A percentile compares a stretch with the other conserved stretches of the same genome.
Conservation (phyloP, 1,140 invertebrate genomes). For the Drosophila rufa region DNA sequence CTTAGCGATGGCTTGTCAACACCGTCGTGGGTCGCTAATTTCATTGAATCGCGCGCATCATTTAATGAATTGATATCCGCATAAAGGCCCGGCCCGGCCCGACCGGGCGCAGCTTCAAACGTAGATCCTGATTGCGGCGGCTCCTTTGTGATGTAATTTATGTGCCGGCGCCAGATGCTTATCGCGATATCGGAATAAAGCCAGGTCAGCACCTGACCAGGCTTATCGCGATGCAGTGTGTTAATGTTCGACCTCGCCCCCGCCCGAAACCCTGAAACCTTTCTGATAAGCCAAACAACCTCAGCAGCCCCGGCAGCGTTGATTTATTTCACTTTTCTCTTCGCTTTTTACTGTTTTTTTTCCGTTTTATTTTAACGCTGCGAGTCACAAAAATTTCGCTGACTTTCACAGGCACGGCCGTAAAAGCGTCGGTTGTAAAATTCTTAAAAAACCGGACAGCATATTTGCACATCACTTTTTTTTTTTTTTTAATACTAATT, state of each 20-base stretch:
- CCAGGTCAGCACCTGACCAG: slow-evolving; percentile 36
- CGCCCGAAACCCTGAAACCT: slow-evolving; percentile 21
- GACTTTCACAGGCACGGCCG: slow-evolving; percentile 46
- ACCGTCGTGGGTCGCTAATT: slow-evolving; percentile 47
- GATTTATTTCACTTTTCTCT: slow-evolving; percentile 61
- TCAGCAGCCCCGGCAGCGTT: slow-evolving; percentile 38
- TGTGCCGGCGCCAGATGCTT: slow-evolving; percentile 60
- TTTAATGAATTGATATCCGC: slow-evolving; percentile 79
- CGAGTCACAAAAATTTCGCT: slow-evolving; percentile 43
- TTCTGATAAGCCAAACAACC: slow-evolving; percentile 64
- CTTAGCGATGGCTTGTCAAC: slow-evolving; percentile 53
- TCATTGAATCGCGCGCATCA: slow-evolving; percentile 63
- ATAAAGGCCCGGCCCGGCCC: slow-evolving; percentile 18
- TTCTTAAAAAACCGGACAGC: slow-evolving; percentile 23
- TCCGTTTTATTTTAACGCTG: slow-evolving; percentile 34
- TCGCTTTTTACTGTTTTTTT: slow-evolving; percentile 37
- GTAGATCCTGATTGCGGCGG: slow-evolving; percentile 31
- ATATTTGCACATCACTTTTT: slow-evolving; percentile 49
- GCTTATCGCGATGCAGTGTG: slow-evolving; percentile 59
- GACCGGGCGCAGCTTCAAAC: slow-evolving; percentile 48
- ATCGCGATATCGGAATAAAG: slow-evolving; percentile 42
- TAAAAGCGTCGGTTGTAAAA: slow-evolving; percentile 21
- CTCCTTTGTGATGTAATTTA: slow-evolving; percentile 60
- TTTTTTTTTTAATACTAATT: slow-evolving; percentile 61
- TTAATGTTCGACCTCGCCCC: slow-evolving; percentile 27